These are phyloP conservation scores for Colaptes auratus DNA, from an alignment of 2,113 vertebrate genomes.

Conservation along the genomic window DNA sequence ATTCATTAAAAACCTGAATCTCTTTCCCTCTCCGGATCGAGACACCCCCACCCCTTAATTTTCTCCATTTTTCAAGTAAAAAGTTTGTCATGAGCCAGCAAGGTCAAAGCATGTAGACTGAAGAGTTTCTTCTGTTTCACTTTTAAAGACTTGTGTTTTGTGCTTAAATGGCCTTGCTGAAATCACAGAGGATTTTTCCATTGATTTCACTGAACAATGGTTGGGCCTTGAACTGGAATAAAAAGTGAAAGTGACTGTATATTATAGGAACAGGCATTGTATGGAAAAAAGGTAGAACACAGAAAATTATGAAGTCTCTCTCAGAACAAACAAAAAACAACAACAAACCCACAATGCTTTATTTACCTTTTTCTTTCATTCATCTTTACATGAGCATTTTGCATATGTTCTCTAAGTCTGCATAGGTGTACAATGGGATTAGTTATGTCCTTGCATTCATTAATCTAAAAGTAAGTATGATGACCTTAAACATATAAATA, in stretches of 20 bases:
- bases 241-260: background rate
- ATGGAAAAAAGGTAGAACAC: background rate
- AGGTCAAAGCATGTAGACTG: background rate
- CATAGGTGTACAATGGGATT: background rate
- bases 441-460: background rate
- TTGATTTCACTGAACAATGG: background rate
- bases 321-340: background rate
- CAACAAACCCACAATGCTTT: background rate
- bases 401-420: background rate
- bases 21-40: too few relatives aligned
- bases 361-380: background rate
- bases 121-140: accelerated
- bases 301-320: background rate
- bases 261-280: background rate
- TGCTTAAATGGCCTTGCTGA: background rate
- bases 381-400: background rate
- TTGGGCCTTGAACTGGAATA: background rate
- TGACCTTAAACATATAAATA: background rate
- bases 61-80: background rate
- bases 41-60: too few relatives aligned
- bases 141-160: background rate
- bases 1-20: too few relatives aligned
- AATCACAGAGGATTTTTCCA: background rate
- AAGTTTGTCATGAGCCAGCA: background rate
- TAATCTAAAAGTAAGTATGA: background rate